Evolutionary conservation across 30 jellyfish, hydroid and myxozoan species (phyloP).

Genomic region (Chironex yamaguchii): DNA sequence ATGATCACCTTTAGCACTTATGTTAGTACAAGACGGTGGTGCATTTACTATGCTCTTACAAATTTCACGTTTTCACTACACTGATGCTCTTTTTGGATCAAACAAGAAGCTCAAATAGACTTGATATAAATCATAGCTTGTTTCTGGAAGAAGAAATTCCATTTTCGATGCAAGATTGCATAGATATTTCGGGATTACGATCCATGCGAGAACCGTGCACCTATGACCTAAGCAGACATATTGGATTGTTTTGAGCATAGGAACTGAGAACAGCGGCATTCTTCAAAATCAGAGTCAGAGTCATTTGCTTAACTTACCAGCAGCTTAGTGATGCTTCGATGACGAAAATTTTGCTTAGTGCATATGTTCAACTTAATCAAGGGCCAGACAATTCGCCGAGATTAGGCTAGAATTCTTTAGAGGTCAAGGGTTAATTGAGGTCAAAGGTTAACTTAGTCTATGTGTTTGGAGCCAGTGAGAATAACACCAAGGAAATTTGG

Average conservation of each 20-base stretch:
- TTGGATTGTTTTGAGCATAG: constrained; percentile 9
- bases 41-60: too few relatives aligned
- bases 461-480: too few relatives aligned
- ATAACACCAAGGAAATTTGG: too few relatives aligned
- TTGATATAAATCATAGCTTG: too few relatives aligned
- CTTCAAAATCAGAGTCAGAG: neutral
- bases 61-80: too few relatives aligned
- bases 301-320: constrained; percentile 25
- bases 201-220: constrained; percentile 8
- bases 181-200: constrained; percentile 3
- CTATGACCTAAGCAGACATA: constrained; percentile 1
- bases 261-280: neutral
- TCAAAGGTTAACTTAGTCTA: constrained; percentile 36
- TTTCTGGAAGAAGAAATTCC: too few relatives aligned
- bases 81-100: too few relatives aligned
- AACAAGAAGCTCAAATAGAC: too few relatives aligned
- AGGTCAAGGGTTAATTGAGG: constrained; percentile 21
- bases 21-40: too few relatives aligned
- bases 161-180: constrained; percentile 3
- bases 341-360: constrained; percentile 28
- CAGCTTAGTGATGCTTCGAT: constrained; percentile 43
- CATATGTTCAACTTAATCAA: constrained; percentile 25
- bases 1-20: too few relatives aligned
- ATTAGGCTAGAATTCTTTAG: neutral
- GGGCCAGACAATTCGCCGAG: constrained; percentile 43